Evolutionary conservation across 2,888 invertebrate species (phyloP), one percentile per base, ranked within the genome.

Genomic region (Polymixis flavicincta): DNA sequence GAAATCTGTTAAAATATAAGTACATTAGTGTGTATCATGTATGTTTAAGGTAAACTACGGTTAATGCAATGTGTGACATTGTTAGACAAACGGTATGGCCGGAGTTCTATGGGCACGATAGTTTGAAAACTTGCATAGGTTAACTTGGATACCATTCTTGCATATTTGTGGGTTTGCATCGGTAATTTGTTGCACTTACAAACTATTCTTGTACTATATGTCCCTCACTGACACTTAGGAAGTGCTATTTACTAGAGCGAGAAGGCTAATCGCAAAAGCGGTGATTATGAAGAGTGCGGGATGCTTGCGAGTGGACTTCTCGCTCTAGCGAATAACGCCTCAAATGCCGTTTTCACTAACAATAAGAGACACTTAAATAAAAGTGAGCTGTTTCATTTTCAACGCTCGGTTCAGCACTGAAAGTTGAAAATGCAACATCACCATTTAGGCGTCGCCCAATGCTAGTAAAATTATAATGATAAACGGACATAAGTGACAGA

Each of bases 1-100:
- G 60, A 73, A 82, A 83, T 84, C 67, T 84, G 80, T 84, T 85
- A 83, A 80, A 80, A 70, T 85, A 68, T 90, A 91, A 91, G 90
- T 92, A 92, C 90, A 91, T 88, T 89, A 91, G 87, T 72, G 19
- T 88, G 74, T 90, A 88, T 86, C 48, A 65, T 72, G 65, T 82
- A 86, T 69, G 57, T 76, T 88, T 88, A 89, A 87, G 82, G 72
- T 82, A 76, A 76, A 85, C 66, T 77, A 85, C 88, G 85, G 87
- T 89, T 88, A 89, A 89, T 71, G 78, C 92, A 92, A 91, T 92
- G 93, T 93, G 78, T 90, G 87, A 93, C 93, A 92, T 93, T 92
- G 92, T 89, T 81, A n/a, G 28, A 57, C 65, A 32, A 82, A 37
- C 50, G 13, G 69, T 22, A 50, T 28, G n/a, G 72, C 71, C 11